Evolutionary conservation across 2,888 invertebrate species (phyloP).

Genomic region (Plutella xylostella): DNA sequence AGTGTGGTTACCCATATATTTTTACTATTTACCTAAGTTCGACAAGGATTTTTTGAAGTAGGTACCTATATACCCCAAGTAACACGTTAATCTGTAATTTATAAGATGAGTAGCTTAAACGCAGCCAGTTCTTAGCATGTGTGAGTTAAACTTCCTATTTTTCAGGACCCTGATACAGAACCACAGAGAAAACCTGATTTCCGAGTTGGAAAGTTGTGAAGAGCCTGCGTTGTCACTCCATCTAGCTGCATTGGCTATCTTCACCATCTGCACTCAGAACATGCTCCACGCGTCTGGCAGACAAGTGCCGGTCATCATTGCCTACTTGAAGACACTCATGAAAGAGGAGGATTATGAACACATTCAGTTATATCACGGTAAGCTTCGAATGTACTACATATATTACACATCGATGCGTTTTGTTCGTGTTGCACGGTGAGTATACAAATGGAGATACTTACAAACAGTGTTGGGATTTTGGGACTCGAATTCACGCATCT

Average conservation of each 20-base stretch:
- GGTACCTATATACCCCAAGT: too few species aligned
- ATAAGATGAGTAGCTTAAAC: too few species aligned
- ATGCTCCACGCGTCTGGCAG: constrained; percentile 95
- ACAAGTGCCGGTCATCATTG: constrained; percentile 86
- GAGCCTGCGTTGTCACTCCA: constrained; percentile 86
- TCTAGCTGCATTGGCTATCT: constrained; percentile 80
- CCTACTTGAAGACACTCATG: constrained; percentile 77
- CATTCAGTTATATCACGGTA: constrained; percentile 84
- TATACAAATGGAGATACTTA: neutral
- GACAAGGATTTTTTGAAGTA: too few species aligned
- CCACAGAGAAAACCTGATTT: constrained; percentile 84
- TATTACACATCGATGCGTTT: neutral
- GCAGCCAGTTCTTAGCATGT: too few species aligned
- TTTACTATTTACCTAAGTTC: too few species aligned
- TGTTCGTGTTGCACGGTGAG: neutral
- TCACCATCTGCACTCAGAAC: constrained; percentile 82
- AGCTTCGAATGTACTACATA: constrained; percentile 17
- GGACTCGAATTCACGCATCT: neutral
- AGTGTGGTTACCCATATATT: constrained; percentile 22
- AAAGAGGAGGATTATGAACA: constrained; percentile 73
- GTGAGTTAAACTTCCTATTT: too few species aligned
- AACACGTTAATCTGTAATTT: too few species aligned
- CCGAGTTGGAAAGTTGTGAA: constrained; percentile 78
- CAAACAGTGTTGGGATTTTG: neutral
- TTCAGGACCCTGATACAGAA: constrained; percentile 77